These are phyloP conservation scores for Drosophila tropicalis DNA, from an alignment of 1,140 invertebrate genomes.

Conservation along the genomic window DNA sequence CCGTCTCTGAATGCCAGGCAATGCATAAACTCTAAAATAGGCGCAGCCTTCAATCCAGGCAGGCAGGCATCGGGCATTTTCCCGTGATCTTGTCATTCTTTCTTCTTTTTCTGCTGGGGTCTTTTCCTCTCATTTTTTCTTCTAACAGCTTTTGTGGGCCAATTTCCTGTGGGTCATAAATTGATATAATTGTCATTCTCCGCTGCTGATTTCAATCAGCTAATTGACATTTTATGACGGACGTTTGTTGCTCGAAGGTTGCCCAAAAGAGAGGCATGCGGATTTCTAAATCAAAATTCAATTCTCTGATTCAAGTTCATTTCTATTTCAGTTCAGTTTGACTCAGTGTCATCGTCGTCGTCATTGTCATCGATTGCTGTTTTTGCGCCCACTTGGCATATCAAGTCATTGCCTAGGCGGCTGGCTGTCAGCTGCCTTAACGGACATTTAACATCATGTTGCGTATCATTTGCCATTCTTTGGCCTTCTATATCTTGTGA, in stretches of 20 bases:
- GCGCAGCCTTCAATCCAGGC: constrained; percentile 39
- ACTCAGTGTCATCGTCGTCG: too few relatives aligned
- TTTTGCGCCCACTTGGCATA: constrained; percentile 65
- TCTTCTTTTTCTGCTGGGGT: constrained; percentile 1
- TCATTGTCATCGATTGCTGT: not conserved
- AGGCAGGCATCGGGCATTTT: not conserved
- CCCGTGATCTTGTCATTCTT: constrained; percentile 66
- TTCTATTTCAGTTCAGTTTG: not conserved
- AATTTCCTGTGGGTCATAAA: constrained; percentile 69
- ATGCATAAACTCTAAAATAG: constrained; percentile 70
- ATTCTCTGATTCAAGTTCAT: not conserved
- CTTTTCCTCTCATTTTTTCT: not conserved
- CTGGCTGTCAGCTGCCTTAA: constrained; percentile 72
- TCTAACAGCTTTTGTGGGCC: not conserved
- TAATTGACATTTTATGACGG: constrained; percentile 79
- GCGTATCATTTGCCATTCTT: constrained; percentile 44
- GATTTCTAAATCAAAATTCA: not conserved
- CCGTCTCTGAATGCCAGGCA: constrained; percentile 24
- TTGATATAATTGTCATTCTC: constrained; percentile 66
- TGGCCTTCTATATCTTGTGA: constrained; percentile 43
- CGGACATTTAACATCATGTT: constrained; percentile 71
- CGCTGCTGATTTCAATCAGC: constrained; percentile 67
- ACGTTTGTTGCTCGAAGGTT: constrained; percentile 46
- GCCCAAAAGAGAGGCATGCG: constrained; percentile 29
- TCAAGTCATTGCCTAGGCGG: constrained; percentile 67